phyloP scores from a whole-genome alignment of 2,797 vertebrate genomes.

The Heterohyrax brucei region DNA sequence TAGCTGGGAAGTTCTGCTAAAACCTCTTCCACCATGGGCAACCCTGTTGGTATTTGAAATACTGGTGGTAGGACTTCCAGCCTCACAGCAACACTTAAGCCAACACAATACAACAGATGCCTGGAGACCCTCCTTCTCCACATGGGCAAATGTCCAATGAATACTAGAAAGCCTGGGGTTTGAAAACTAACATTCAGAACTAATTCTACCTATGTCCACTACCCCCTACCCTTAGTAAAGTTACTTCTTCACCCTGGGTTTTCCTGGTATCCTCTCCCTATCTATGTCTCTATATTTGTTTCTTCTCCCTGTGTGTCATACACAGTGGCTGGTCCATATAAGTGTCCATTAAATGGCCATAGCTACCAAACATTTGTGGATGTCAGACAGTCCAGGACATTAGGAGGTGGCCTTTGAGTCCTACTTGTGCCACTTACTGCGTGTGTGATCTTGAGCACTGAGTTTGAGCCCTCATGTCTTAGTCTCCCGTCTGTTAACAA shows the following conservation, averaged over 20 bases:
- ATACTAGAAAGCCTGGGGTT: background rate
- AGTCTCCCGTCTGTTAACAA: conserved; percentile 15
- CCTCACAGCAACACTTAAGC: too few relatives aligned
- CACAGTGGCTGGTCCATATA: background rate
- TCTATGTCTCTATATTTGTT: rapidly evolving
- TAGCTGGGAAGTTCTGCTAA: too few relatives aligned
- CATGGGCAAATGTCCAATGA: too few relatives aligned
- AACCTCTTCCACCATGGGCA: too few relatives aligned
- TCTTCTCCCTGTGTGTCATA: background rate
- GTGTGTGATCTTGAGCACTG: conserved; percentile 42
- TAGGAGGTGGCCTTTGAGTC: background rate
- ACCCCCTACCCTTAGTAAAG: background rate
- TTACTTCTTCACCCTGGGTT: background rate
- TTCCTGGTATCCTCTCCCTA: background rate
- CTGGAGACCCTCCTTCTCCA: background rate
- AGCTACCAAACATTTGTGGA: background rate
- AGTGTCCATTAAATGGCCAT: background rate
- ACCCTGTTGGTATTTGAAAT: too few relatives aligned
- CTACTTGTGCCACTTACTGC: background rate
- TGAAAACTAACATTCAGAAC: background rate
- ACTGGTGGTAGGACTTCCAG: too few relatives aligned
- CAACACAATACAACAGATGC: background rate
- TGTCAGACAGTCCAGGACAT: background rate
- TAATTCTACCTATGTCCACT: background rate
- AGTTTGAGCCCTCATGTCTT: background rate